These are phyloP conservation scores for Cosmorhoe ocellata DNA, from an alignment of 2,888 invertebrate genomes.

Conservation along the genomic window DNA sequence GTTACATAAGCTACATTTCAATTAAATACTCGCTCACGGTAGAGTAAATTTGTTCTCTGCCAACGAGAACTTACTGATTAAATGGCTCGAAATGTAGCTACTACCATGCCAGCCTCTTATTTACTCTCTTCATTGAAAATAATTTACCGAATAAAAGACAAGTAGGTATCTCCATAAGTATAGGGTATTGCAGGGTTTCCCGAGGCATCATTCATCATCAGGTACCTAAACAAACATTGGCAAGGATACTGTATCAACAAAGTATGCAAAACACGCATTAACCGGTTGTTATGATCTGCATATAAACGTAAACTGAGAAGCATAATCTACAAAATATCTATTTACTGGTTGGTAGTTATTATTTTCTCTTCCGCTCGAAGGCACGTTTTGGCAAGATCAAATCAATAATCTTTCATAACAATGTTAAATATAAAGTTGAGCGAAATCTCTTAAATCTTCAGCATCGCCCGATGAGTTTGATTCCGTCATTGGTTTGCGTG, in stretches of 20 bases:
- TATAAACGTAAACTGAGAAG: slow-evolving; percentile 38
- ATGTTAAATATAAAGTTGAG: slow-evolving; percentile 44
- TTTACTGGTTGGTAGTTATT: slow-evolving; percentile 40
- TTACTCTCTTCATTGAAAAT: too few relatives aligned
- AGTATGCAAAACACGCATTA: slow-evolving; percentile 25
- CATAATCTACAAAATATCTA: slow-evolving; percentile 36
- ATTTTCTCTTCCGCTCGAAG: slow-evolving; percentile 56
- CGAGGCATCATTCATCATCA: slow-evolving; percentile 13
- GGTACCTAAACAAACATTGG: slow-evolving; percentile 21
- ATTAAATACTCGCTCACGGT: slow-evolving; percentile 6
- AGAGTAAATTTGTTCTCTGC: slow-evolving; percentile 7
- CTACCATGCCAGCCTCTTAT: too few relatives aligned
- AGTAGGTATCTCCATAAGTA: too few relatives aligned
- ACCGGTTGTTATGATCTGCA: slow-evolving; percentile 32
- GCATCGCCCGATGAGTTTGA: not conserved
- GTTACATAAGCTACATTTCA: slow-evolving; percentile 15
- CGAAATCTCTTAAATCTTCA: not conserved
- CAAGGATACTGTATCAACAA: slow-evolving; percentile 17
- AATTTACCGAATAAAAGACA: too few relatives aligned
- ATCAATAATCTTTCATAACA: slow-evolving; percentile 62
- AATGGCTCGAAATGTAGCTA: too few relatives aligned
- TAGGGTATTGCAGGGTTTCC: not conserved
- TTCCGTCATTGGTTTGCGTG: not conserved
- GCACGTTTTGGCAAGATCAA: slow-evolving; percentile 70
- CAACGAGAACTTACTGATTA: not conserved